Evolutionary conservation across 2,797 vertebrate species (phyloP).

Genomic region (Phylloscopus collybita): DNA sequence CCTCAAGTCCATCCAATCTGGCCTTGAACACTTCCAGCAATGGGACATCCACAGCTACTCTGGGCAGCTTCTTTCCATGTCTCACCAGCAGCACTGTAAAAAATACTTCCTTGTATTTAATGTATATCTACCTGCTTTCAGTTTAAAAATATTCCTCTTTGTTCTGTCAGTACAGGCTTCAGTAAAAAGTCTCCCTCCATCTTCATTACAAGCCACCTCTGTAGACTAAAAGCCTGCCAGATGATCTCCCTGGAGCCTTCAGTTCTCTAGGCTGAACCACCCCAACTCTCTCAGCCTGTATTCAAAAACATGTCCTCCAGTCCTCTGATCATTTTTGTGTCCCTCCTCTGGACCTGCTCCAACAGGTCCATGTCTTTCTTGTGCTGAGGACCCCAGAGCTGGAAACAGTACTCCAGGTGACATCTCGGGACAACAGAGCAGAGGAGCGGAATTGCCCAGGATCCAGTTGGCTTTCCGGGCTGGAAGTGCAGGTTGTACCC

Average conservation of each 20-base stretch:
- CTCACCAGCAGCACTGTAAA: not conserved
- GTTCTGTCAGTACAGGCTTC: not conserved
- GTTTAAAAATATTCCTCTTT: not conserved
- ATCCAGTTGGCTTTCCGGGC: not conserved
- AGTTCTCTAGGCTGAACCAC: not conserved
- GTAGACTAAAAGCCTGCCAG: not conserved
- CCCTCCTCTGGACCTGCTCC: not conserved
- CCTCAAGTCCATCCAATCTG: not conserved
- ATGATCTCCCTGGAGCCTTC: not conserved
- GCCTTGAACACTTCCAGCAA: not conserved
- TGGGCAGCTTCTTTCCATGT: not conserved
- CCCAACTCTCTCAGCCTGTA: not conserved
- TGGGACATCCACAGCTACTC: not conserved
- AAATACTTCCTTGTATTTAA: not conserved
- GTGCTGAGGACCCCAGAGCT: not conserved
- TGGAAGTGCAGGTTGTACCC: not conserved
- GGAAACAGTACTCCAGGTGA: not conserved
- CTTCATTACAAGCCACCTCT: not conserved
- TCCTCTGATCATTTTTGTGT: not conserved
- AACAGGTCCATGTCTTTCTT: not conserved
- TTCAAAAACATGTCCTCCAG: not conserved
- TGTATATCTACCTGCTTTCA: not conserved
- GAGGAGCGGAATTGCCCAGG: not conserved
- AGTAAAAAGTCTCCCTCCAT: not conserved
- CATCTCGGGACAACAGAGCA: not conserved